phyloP scores from a whole-genome alignment of 35 echinoderm and acorn worm species.

The Nesometra sesokonis region DNA sequence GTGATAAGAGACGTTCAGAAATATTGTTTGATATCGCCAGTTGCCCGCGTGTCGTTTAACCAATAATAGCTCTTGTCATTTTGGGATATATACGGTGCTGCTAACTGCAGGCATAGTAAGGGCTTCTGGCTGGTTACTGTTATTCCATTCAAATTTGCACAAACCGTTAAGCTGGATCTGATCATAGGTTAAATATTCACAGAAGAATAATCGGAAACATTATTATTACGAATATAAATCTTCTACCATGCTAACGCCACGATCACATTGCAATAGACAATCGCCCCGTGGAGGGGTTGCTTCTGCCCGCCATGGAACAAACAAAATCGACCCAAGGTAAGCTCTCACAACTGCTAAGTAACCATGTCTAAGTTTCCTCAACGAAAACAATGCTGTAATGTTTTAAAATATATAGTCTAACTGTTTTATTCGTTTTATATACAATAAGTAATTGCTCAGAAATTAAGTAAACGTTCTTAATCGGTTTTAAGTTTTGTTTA shows the following conservation, averaged over 20 bases:
- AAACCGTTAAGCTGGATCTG: too few species aligned
- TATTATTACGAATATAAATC: background rate
- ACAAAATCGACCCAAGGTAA: background rate
- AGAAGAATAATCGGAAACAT: background rate
- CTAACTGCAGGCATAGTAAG: background rate
- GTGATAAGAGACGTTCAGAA: background rate
- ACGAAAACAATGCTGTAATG: background rate
- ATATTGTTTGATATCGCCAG: background rate
- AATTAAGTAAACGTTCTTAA: background rate
- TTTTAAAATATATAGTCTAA: background rate
- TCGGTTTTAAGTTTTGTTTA: background rate
- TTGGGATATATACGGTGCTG: background rate
- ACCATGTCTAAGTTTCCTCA: background rate
- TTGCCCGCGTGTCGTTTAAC: background rate
- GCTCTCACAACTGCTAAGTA: background rate
- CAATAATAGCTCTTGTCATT: background rate
- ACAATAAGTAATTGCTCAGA: background rate
- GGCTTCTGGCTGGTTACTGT: background rate
- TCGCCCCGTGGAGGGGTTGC: background rate
- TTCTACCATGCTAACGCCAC: background rate
- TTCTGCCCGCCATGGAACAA: background rate
- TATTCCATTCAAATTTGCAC: too few species aligned
- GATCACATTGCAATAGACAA: background rate
- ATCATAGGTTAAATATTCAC: too few species aligned
- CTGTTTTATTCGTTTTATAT: background rate